A percentile compares a stretch with the other conserved stretches of the same genome.
Evolutionary conservation across 92 coral and sea anemone genomes (phyloP).

Genomic region (Epizoanthus fatuus): DNA sequence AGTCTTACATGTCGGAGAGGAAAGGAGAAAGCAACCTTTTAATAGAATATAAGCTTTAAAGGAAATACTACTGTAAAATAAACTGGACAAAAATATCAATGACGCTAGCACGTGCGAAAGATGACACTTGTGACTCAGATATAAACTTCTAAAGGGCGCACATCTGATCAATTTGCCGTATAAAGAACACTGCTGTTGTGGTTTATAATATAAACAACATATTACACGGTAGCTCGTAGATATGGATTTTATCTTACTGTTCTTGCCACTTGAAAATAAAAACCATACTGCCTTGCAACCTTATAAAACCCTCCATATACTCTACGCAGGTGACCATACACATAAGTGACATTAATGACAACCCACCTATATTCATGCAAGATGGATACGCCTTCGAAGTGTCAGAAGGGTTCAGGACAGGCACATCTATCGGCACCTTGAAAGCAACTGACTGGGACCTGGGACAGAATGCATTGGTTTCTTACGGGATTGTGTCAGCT

Average conservation of each 20-base stretch:
- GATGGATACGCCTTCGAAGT: constrained; percentile 5
- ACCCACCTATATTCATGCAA: constrained; percentile 49
- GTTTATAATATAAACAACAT: neutral
- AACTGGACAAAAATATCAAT: no score
- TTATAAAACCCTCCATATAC: neutral
- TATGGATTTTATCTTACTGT: neutral
- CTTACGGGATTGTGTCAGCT: constrained; percentile 33
- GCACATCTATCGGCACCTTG: neutral
- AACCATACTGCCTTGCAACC: neutral
- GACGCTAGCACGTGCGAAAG: no score
- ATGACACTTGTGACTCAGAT: no score
- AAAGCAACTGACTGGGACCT: constrained; percentile 85
- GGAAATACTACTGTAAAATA: no score
- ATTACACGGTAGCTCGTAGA: neutral
- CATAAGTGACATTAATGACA: constrained; percentile 74
- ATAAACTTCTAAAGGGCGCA: no score
- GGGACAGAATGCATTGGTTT: constrained; percentile 68
- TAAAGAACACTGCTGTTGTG: neutral
- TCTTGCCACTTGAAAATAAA: neutral
- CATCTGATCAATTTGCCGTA: no score
- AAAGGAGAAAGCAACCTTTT: no score
- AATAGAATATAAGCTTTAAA: no score
- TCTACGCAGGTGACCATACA: constrained; percentile 61
- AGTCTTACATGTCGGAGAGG: no score
- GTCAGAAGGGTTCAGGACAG: neutral